Evolutionary conservation across 2,797 vertebrate species (phyloP).

Genomic region (Agapornis canus): DNA sequence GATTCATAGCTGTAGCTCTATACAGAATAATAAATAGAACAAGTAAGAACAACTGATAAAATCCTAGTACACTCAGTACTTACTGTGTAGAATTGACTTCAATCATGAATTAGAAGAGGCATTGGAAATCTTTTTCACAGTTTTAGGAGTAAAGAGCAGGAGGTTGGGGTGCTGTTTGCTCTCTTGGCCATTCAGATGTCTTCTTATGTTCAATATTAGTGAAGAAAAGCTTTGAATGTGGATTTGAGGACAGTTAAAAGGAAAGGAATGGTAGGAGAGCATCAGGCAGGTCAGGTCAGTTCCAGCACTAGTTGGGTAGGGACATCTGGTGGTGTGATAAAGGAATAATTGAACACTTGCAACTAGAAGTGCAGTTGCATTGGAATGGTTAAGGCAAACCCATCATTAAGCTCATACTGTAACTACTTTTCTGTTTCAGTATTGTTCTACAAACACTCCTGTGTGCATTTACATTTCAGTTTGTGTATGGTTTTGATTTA

Average conservation of each 20-base stretch:
- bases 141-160: not conserved
- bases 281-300: not conserved
- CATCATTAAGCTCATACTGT: not conserved
- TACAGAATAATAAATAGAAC: not conserved
- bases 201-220: not conserved
- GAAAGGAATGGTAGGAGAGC: not conserved
- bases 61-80: not conserved
- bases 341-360: constrained; percentile 25
- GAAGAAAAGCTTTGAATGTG: not conserved
- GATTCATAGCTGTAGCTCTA: not conserved
- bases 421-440: not conserved
- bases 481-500: not conserved
- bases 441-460: not conserved
- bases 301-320: constrained; percentile 42
- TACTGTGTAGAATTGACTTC: not conserved
- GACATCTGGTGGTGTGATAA: constrained; percentile 74
- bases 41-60: not conserved
- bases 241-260: not conserved
- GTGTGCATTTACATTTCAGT: not conserved
- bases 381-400: not conserved
- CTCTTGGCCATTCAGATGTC: not conserved
- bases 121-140: not conserved
- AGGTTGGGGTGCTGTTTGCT: not conserved
- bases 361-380: not conserved
- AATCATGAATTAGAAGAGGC: not conserved